Evolutionary conservation across 2,113 vertebrate species (phyloP), one percentile per base, ranked within the genome.

Genomic region (Phalacrocorax aristotelis): DNA sequence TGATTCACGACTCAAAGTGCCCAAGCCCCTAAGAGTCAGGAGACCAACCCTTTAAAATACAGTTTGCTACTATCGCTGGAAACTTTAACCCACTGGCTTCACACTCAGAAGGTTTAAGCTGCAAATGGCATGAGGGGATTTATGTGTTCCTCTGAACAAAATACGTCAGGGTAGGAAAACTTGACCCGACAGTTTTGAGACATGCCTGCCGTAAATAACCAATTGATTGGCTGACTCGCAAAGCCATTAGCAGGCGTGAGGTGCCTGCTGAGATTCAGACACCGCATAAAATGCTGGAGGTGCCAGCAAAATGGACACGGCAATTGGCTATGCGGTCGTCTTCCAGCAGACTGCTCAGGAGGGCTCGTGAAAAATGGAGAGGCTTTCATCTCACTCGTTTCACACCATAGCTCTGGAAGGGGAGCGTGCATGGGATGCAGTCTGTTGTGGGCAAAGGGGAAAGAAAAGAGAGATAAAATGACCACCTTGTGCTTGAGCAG

Each of bases 61-160:
- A 68, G 49, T 93, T 87, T 7, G 2, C 65, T 83, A 15, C 90
- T 91, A 27, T 58, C 15, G 30, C 83, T 95, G 90, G 91, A 97
- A 97, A 92, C 85, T 74, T 90, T 75, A 96, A 70, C 30, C 61
- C 23, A 3, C 92, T 81, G 72, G 64, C 88, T 92, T 96, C 93
- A 85, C 90, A 81, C 94, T 94, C 83, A 75, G 89, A 96, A 88
- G 92, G 80, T 94, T 95, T 91, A 93, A 96, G 82, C 88, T 81
- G 87, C 91, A 94, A 93, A 91, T 94, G 96, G 96, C 97, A 96
- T 84, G 75, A 82, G 65, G 95, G 80, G 93, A 95, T 97, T 95
- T 91, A 96, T 89, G 79, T 60, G 64, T 19, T 95, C 89, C 91
- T 90, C 91, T 68, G 87, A 94, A 96, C 42, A 64, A 79, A 95